Conservation (phyloP, 1,140 invertebrate genomes). For the Bombus superbus region DNA sequence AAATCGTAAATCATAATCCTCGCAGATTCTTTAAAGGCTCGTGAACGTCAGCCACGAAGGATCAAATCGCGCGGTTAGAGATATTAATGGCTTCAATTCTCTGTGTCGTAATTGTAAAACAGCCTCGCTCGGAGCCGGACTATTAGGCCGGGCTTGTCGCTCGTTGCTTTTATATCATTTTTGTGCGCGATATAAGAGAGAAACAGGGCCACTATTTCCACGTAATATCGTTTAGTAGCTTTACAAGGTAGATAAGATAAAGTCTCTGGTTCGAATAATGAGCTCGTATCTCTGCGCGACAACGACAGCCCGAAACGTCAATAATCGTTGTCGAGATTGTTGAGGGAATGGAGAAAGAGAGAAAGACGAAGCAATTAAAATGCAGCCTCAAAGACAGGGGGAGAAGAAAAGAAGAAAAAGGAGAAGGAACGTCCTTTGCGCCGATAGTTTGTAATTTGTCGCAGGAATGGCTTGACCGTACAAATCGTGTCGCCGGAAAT, state of each 20-base stretch:
- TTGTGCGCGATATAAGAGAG: background rate
- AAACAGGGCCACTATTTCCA: conserved; percentile 30
- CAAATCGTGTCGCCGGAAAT: conserved; percentile 4
- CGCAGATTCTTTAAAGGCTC: background rate
- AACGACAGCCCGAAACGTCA: conserved; percentile 28
- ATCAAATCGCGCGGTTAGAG: background rate
- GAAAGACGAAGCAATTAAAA: conserved; percentile 10
- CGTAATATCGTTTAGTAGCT: conserved; percentile 33
- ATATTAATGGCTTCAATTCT: background rate
- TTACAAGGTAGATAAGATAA: conserved; percentile 51
- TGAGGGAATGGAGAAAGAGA: background rate
- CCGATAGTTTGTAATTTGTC: background rate
- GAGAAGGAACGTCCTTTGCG: background rate
- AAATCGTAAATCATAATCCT: background rate
- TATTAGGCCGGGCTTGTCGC: background rate
- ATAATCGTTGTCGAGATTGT: conserved; percentile 42
- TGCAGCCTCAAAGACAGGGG: too few species aligned
- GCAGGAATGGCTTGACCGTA: background rate
- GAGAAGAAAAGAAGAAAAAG: too few species aligned
- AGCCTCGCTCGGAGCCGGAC: background rate
- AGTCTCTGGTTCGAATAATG: conserved; percentile 35
- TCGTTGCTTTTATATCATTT: conserved; percentile 28
- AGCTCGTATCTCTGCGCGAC: conserved; percentile 22
- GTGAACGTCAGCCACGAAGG: background rate
- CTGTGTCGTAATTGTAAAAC: background rate